Base-by-base conservation (phyloP, 2,797 vertebrate genomes). In the Craterocephalus amniculus region DNA sequence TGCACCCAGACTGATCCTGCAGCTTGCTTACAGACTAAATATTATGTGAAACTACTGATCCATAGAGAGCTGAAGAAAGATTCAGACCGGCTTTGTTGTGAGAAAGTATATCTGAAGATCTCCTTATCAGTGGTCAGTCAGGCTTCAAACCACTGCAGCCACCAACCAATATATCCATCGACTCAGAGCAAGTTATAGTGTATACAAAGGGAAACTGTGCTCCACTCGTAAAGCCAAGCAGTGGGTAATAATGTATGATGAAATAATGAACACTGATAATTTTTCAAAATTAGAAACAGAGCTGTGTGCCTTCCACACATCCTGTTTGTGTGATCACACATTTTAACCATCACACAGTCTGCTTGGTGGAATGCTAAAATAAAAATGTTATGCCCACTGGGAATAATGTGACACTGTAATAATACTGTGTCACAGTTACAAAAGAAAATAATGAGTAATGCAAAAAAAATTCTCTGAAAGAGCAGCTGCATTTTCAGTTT, bases 1-100 rank as follows among this genome's bases (percentile, higher is more conserved):
- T 78, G 20, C 24, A 71, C 36, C 6, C 31, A 2, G 3, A 58
- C 1, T 59, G 12, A 24, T 54, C 32, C 2, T 61, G 31, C 45
- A 63, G 29, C 18, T 72, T 5, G 29, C 18, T 69, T 5, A 58
- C 22, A 43, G 27, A 59, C 26, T 48, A 38, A 68, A 55, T 26
- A 32, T 58, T 78, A 56, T 34, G 22, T 63, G 45, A 64, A 76
- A 70, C 16, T n/a, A 40, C n/a, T 59, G 7, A 73, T 64, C 32
- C 8, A 34, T 6, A 52, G 31, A 79, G 52, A n/a, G 66, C 52
- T 48, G 26, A 4, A 40, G 26, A 4, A 11, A 35, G 63, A 36
- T 18, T 34, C 40, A 82, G 74, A 71, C 40, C 22, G 1, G 26
- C 67, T 54, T 74, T 36, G 34, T 52, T 60, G 56, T 57, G 60